Conservation (phyloP, 2,113 vertebrate genomes). For the Emydocephalus ijimae region DNA sequence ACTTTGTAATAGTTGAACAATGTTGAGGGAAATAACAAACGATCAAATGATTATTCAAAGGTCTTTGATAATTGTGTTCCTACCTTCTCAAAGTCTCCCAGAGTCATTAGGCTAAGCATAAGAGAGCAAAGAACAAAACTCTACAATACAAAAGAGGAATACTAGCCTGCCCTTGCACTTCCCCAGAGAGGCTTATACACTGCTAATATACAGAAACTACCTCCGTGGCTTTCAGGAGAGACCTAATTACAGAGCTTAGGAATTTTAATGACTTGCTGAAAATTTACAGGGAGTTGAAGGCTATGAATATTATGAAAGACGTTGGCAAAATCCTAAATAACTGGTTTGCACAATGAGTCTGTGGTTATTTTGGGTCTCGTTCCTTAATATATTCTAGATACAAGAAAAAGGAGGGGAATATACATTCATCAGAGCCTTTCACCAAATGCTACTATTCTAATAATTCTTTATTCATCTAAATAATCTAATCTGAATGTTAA, state of each 20-base stretch:
- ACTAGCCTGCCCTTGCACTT: conserved; percentile 52
- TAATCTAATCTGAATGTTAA: not conserved
- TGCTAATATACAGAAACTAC: conserved; percentile 63
- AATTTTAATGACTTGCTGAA: conserved; percentile 78
- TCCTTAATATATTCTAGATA: conserved; percentile 39
- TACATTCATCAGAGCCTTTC: conserved; percentile 36
- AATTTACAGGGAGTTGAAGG: conserved; percentile 74
- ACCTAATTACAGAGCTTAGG: conserved; percentile 76
- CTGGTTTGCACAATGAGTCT: conserved; percentile 65
- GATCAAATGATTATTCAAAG: conserved; percentile 10
- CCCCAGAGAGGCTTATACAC: conserved; percentile 55
- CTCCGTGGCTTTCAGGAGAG: conserved; percentile 73
- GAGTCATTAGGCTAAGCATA: conserved; percentile 43
- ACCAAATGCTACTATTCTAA: conserved; percentile 6
- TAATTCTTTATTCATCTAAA: not conserved
- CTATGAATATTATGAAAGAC: conserved; percentile 71
- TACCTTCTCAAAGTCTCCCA: conserved; percentile 42
- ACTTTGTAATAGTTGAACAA: too few relatives aligned
- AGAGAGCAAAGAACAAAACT: conserved; percentile 37
- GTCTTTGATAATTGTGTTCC: conserved; percentile 17
- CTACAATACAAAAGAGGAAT: conserved; percentile 46
- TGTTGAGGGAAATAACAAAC: not conserved
- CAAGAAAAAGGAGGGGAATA: conserved; percentile 13
- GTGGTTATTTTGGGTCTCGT: conserved; percentile 55
- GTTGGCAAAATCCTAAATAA: conserved; percentile 63